A percentile compares a stretch with the other conserved stretches of the same genome.
These are phyloP conservation scores for Acanthisitta chloris DNA, from an alignment of 2,113 vertebrate species.

Conservation along the genomic window DNA sequence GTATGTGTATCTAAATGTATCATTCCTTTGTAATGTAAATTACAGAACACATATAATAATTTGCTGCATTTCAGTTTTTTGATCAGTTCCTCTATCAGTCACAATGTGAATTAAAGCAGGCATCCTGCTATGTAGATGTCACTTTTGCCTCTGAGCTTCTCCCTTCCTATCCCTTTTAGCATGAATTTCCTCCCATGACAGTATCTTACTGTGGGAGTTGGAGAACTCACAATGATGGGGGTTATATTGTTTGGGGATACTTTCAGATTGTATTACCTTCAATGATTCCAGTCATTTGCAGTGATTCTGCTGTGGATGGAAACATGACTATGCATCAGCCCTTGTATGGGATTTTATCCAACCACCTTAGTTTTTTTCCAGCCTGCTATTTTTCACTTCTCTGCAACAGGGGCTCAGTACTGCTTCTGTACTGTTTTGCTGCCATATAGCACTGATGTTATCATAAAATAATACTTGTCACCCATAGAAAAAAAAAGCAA, in stretches of 20 bases:
- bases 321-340: not conserved
- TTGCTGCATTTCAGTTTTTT: not conserved
- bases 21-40: not conserved
- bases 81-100: not conserved
- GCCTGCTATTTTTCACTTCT: not conserved
- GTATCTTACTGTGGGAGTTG: not conserved
- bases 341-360: not conserved
- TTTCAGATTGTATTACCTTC: not conserved
- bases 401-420: not conserved
- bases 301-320: not conserved
- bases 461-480: not conserved
- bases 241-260: not conserved
- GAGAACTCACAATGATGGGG: not conserved
- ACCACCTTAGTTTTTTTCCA: not conserved
- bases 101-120: not conserved
- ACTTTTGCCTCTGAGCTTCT: not conserved
- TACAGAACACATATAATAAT: not conserved
- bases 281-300: not conserved
- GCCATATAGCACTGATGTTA: not conserved
- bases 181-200: not conserved
- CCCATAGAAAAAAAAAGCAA: not conserved
- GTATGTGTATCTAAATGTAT: not conserved
- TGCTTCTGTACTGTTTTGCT: not conserved
- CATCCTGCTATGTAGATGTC: not conserved
- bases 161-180: not conserved